Conservation (phyloP, 2,888 invertebrate genomes). For the Hoplodrina blanda region DNA sequence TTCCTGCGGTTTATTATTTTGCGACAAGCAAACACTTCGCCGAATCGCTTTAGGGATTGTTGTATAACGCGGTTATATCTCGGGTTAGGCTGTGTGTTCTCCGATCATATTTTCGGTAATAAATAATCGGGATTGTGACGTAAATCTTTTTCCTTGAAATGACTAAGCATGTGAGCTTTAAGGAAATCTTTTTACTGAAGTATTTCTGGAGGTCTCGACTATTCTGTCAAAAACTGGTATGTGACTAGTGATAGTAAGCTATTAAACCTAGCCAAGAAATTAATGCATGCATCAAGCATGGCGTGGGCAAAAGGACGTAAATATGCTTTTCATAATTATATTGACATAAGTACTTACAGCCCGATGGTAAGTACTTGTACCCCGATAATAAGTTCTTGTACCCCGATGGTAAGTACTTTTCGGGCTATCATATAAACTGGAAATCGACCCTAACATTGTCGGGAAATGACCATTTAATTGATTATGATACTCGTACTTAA, state of each 20-base stretch:
- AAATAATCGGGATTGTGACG: constrained; percentile 24
- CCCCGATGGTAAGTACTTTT: too few species aligned
- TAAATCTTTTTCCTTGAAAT: constrained; percentile 23
- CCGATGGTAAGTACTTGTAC: too few species aligned
- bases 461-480: too few species aligned
- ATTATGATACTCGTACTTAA: too few species aligned
- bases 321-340: too few species aligned
- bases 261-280: background rate
- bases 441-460: too few species aligned
- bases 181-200: constrained; percentile 1
- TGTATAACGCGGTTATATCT: constrained; percentile 42
- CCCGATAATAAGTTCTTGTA: too few species aligned
- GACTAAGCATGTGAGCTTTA: background rate
- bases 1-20: constrained; percentile 50
- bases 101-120: constrained; percentile 29
- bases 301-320: too few species aligned
- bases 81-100: constrained; percentile 38
- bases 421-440: too few species aligned
- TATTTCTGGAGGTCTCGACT: background rate
- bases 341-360: too few species aligned
- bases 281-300: too few species aligned
- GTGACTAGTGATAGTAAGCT: background rate
- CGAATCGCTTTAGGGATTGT: constrained; percentile 46
- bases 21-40: constrained; percentile 52
- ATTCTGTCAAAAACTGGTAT: background rate